Evolutionary conservation across 37 sponge, comb jelly and placozoan genomes (phyloP), one percentile per base, ranked within the genome.

Genomic region (Crambe crambe): DNA sequence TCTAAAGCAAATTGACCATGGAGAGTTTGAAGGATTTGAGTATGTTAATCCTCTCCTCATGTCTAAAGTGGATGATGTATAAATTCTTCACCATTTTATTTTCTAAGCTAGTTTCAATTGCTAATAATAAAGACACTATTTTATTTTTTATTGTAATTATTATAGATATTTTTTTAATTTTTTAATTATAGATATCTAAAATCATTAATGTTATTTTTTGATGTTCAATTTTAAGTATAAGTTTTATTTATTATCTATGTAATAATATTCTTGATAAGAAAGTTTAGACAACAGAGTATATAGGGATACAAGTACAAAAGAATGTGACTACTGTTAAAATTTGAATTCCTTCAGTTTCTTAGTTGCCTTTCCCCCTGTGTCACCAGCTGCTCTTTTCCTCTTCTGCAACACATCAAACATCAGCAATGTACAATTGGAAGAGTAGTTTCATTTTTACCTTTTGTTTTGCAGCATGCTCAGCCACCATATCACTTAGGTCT

Each of bases 11-110:
- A 97, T 97, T 37, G 95, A 97, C 65, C 97, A 97, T 64, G 77
- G 90, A 47, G 97, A 97, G 79, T 97, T 97, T 89, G 97, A 94
- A 73, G 97, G 97, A 1, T 97, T 97, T 73, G 97, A 94, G 86
- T 97, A 97, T 65, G 80, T 97, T 57, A 97, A 97, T 65, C 97
- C 97, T 43, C 85, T 97, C 27, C 93, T 97, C 34, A 87, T 97
- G 91, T 86, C 95, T 32, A 82, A 79, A 40, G 92, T 86, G 61
- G 97, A 97, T 18, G 93, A 90, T 3, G 97, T 97, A 39, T 97
- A 89, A 88, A 70, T 66, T 47, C 51, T 15, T 76, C 12, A 69
- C 25, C 12, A 9, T 64, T 27, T 20, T n/a, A n/a, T n/a, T n/a
- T n/a, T n/a, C n/a, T n/a, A n/a, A n/a, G n/a, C n/a, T n/a, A n/a